These are phyloP conservation scores for Nephrotoma guestfalica DNA, from an alignment of 2,888 invertebrate species.

Conservation along the genomic window DNA sequence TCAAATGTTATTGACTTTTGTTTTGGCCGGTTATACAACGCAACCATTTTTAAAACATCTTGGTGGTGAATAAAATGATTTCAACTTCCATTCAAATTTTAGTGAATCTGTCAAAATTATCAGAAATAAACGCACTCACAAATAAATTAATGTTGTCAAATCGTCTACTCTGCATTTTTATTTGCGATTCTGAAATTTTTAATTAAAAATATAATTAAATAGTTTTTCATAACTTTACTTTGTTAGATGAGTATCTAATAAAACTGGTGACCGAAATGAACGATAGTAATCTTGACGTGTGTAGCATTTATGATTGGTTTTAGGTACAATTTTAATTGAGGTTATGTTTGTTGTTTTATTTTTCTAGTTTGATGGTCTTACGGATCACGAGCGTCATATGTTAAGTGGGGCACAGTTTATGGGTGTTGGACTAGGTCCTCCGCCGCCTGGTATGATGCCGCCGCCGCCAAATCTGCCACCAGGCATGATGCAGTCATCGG, in stretches of 20 bases:
- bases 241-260: background rate
- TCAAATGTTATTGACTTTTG: background rate
- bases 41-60: background rate
- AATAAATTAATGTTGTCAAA: background rate
- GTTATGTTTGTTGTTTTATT: background rate
- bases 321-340: background rate
- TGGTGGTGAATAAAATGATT: background rate
- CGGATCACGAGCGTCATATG: constrained; percentile 16
- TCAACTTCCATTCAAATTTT: too few species aligned
- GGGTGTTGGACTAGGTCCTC: constrained; percentile 11
- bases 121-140: background rate
- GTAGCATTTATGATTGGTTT: background rate
- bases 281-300: background rate
- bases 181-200: background rate
- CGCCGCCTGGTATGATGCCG: constrained; percentile 9
- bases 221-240: background rate
- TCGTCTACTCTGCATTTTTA: background rate
- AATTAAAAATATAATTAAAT: background rate
- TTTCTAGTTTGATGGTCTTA: background rate
- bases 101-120: background rate
- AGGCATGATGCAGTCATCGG: constrained; percentile 10
- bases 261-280: background rate
- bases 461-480: constrained; percentile 12
- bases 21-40: background rate
- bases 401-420: constrained; percentile 15